These are phyloP conservation scores for Eristalis intricaria DNA, from an alignment of 2,888 invertebrate genomes.

Conservation along the genomic window DNA sequence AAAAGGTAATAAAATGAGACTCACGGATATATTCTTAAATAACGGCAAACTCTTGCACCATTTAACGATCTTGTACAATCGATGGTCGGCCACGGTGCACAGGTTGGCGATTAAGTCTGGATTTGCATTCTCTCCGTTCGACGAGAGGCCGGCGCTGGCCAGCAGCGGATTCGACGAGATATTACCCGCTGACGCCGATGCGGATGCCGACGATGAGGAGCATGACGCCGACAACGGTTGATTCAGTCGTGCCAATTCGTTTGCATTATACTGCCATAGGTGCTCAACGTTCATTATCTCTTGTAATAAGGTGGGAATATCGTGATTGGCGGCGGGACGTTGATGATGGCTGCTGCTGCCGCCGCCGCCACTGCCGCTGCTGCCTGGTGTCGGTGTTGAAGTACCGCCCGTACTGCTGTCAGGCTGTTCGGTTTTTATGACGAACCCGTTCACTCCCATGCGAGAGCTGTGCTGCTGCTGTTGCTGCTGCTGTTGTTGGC, in stretches of 20 bases:
- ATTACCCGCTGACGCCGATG: conserved; percentile 75
- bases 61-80: conserved; percentile 98
- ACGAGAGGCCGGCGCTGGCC: conserved; percentile 82
- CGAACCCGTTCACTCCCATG: conserved; percentile 75
- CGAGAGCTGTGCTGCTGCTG: conserved; percentile 72
- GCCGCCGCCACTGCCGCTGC: conserved; percentile 21
- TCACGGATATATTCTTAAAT: conserved; percentile 96
- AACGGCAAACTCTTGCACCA: conserved; percentile 99
- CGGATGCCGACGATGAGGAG: conserved; percentile 74
- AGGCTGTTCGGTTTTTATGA: conserved; percentile 82
- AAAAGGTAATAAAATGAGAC: conserved; percentile 74
- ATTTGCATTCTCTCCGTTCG: conserved; percentile 85
- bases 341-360: conserved; percentile 55
- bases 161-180: conserved; percentile 83
- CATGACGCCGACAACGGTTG: conserved; percentile 79
- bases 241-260: conserved; percentile 87
- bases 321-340: conserved; percentile 53
- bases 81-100: conserved; percentile 96
- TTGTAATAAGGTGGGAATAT: conserved; percentile 81
- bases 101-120: conserved; percentile 94
- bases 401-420: conserved; percentile 71
- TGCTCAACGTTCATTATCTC: conserved; percentile 98
- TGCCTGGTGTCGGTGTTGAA: conserved; percentile 64
- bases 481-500: conserved; percentile 67
- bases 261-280: conserved; percentile 96